These are phyloP conservation scores for Peromyscus melanophrys DNA, from an alignment of 2,797 vertebrate genomes.

Conservation along the genomic window DNA sequence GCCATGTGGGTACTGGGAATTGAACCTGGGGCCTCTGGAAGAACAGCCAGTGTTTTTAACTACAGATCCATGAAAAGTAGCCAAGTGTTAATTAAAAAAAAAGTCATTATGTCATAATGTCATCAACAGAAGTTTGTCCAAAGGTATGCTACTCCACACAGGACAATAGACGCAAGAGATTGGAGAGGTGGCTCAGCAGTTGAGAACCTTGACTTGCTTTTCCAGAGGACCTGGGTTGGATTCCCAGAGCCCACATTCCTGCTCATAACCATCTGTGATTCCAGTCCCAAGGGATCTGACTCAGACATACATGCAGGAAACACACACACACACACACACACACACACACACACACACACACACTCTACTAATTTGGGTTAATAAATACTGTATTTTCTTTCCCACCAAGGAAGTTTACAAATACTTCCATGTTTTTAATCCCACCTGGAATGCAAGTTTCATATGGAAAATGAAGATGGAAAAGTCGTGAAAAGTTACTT, in stretches of 20 bases:
- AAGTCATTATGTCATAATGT: background rate
- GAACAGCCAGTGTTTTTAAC: background rate
- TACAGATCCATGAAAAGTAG: background rate
- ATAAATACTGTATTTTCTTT: conserved; percentile 10
- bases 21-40: background rate
- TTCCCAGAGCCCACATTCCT: background rate
- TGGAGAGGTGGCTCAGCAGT: background rate
- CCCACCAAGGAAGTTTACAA: conserved; percentile 16
- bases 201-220: background rate
- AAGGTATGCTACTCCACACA: background rate
- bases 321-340: no score
- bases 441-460: background rate
- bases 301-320: no score
- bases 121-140: conserved; percentile 6
- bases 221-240: background rate
- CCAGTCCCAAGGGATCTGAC: background rate
- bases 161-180: background rate
- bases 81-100: background rate
- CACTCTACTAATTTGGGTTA: background rate
- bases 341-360: background rate
- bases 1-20: background rate
- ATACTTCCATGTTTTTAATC: background rate
- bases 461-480: background rate
- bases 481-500: background rate
- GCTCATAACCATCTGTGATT: background rate